Percentiles rank a stretch among this genome's conserved stretches.
phyloP scores from a whole-genome alignment of 2,797 vertebrate genomes.

The Gymnocypris eckloni region DNA sequence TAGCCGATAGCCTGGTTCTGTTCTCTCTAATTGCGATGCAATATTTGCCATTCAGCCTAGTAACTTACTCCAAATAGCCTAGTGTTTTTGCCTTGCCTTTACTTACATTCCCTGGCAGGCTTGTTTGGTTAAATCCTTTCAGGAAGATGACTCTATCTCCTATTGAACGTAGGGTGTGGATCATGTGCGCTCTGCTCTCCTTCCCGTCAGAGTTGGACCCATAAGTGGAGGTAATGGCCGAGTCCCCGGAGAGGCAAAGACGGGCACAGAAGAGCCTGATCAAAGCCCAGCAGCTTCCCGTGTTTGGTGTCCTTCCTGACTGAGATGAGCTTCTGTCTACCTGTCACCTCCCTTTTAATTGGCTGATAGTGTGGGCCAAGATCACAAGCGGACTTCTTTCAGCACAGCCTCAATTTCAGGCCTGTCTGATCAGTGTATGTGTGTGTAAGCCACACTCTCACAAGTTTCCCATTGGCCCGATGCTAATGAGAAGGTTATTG shows the following conservation, averaged over 20 bases:
- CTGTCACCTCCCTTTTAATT: slow-evolving; percentile 71
- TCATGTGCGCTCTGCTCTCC: slow-evolving; percentile 54
- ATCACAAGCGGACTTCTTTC: slow-evolving; percentile 52
- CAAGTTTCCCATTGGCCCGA: slow-evolving; percentile 72
- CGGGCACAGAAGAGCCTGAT: slow-evolving; percentile 61
- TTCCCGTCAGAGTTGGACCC: slow-evolving; percentile 64
- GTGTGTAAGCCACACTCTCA: slow-evolving; percentile 71
- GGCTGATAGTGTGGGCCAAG: slow-evolving; percentile 61
- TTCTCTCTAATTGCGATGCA: slow-evolving; percentile 1
- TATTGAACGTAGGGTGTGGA: slow-evolving; percentile 57
- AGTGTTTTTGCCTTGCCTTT: not conserved
- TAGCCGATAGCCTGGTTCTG: not conserved
- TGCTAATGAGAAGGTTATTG: slow-evolving; percentile 71
- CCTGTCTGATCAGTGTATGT: slow-evolving; percentile 59
- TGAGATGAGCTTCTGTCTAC: slow-evolving; percentile 67
- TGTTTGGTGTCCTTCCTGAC: slow-evolving; percentile 62
- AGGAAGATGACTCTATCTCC: slow-evolving; percentile 52
- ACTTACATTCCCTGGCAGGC: slow-evolving; percentile 17
- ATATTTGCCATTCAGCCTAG: slow-evolving; percentile 2
- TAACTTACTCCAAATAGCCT: not conserved
- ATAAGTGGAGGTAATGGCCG: slow-evolving; percentile 61
- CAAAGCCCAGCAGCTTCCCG: slow-evolving; percentile 63
- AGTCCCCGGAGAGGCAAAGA: slow-evolving; percentile 60
- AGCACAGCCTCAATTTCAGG: slow-evolving; percentile 47
- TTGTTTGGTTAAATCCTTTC: slow-evolving; percentile 53